phyloP scores from a whole-genome alignment of 2,888 invertebrate genomes.

The Clistopyga incitator region DNA sequence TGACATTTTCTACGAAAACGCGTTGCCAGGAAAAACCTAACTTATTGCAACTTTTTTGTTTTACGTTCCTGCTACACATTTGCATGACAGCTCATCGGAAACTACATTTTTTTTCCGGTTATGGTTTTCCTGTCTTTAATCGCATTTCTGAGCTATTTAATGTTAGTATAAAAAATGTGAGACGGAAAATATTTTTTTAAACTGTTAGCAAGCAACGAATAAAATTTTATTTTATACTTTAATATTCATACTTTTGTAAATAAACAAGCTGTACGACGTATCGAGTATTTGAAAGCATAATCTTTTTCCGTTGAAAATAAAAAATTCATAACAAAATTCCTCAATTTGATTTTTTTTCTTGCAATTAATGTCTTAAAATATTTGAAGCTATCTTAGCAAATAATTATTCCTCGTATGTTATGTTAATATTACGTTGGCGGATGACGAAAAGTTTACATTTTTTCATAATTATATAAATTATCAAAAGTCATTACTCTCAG shows the following conservation, averaged over 20 bases:
- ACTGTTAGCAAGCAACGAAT: too few species aligned
- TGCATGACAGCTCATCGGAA: background rate
- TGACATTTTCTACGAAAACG: conserved; percentile 27
- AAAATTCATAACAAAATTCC: too few species aligned
- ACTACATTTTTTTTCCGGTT: conserved; percentile 1
- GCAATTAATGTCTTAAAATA: too few species aligned
- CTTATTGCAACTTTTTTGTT: conserved; percentile 2
- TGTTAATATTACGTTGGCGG: background rate
- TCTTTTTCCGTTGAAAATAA: too few species aligned
- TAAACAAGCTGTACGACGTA: too few species aligned
- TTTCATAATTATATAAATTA: background rate
- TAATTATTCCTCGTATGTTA: too few species aligned
- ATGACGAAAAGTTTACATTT: background rate
- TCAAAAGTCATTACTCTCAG: background rate
- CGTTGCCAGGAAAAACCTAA: conserved; percentile 1
- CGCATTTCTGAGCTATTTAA: background rate
- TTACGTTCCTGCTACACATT: background rate
- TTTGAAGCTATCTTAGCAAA: too few species aligned
- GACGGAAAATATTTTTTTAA: too few species aligned
- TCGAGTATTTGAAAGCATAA: too few species aligned
- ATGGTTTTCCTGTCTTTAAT: background rate
- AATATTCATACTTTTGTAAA: too few species aligned
- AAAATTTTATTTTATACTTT: too few species aligned
- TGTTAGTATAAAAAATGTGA: background rate
- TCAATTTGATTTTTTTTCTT: too few species aligned